A percentile compares a stretch with the other conserved stretches of the same genome.
These are phyloP conservation scores for Oscheius myriophilus DNA, from an alignment of 2,888 invertebrate genomes.

Conservation along the genomic window DNA sequence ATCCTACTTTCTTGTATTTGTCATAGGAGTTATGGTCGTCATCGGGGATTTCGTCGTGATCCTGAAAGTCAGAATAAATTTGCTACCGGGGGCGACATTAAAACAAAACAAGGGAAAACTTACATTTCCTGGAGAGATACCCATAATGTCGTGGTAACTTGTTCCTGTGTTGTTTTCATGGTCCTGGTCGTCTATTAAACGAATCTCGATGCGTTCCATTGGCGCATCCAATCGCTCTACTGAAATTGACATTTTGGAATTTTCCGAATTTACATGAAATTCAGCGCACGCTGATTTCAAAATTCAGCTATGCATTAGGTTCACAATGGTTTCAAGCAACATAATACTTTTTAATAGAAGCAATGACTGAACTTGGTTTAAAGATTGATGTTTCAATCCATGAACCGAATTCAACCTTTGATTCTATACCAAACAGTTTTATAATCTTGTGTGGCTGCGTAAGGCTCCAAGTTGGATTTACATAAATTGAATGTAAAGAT, in stretches of 20 bases:
- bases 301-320: no score
- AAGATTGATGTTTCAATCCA: background rate
- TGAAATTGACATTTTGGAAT: no score
- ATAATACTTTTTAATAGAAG: no score
- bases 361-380: no score
- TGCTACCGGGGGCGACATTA: no score
- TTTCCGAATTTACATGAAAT: no score
- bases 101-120: background rate
- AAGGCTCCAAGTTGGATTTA: no score
- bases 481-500: no score
- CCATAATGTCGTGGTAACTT: constrained; percentile 1
- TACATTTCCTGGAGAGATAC: background rate
- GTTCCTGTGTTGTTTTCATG: constrained; percentile 33
- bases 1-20: constrained; percentile 22
- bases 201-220: constrained; percentile 57
- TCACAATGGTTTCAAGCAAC: no score
- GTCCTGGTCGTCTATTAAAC: constrained; percentile 56
- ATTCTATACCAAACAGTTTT: background rate
- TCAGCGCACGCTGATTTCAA: no score
- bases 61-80: background rate
- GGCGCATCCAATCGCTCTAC: constrained; percentile 56
- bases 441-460: no score
- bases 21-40: constrained; percentile 8
- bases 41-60: background rate
- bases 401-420: background rate